phyloP scores from a whole-genome alignment of 35 echinoderm and acorn worm species.

The Anneissia japonica region DNA sequence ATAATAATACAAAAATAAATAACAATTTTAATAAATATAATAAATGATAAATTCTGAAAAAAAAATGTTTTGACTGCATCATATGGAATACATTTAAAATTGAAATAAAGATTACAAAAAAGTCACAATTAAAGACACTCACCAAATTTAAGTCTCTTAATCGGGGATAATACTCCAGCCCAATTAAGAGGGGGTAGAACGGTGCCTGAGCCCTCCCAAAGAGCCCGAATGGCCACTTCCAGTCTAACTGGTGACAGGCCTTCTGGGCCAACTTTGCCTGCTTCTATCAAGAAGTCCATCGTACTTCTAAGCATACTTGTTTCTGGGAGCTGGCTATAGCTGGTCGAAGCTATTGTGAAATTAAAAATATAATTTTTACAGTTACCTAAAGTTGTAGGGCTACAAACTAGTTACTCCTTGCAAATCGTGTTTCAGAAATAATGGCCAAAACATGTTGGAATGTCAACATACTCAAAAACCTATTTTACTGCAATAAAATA shows the following conservation, averaged over 20 bases:
- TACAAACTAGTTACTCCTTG: too few species aligned
- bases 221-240: neutral
- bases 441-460: too few species aligned
- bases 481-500: too few species aligned
- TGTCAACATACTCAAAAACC: too few species aligned
- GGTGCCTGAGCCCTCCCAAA: neutral
- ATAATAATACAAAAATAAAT: too few species aligned
- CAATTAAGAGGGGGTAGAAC: conserved; percentile 40
- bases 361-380: neutral
- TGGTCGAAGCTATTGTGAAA: conserved; percentile 25
- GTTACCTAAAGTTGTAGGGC: too few species aligned
- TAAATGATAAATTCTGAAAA: too few species aligned
- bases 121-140: neutral
- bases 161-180: conserved; percentile 29
- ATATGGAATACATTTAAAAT: too few species aligned
- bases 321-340: conserved; percentile 35
- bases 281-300: conserved; percentile 12
- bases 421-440: too few species aligned
- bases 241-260: conserved; percentile 7
- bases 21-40: too few species aligned
- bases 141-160: conserved; percentile 29
- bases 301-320: conserved; percentile 10
- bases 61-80: too few species aligned
- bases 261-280: conserved; percentile 28
- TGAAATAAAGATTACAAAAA: too few species aligned